A percentile compares a stretch with the other conserved stretches of the same genome.
These are phyloP conservation scores for Pelecanus crispus DNA, from an alignment of 2,113 vertebrate genomes.

Conservation along the genomic window DNA sequence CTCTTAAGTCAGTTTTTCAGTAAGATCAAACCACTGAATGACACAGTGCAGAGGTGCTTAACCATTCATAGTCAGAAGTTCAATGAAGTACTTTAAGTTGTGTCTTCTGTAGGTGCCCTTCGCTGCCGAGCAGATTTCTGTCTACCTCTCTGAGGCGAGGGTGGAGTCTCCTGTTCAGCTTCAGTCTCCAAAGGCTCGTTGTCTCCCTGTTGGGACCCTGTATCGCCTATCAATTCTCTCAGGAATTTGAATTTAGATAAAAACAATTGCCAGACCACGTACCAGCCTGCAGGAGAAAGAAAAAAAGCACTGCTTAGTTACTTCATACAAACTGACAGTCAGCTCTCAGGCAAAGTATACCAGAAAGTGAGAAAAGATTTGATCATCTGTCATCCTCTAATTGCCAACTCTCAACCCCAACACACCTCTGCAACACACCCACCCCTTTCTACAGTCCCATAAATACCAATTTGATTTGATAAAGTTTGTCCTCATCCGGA, in stretches of 20 bases:
- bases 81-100: conserved; percentile 42
- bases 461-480: background rate
- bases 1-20: conserved; percentile 5
- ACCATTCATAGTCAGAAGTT: background rate
- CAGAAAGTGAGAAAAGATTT: background rate
- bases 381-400: background rate
- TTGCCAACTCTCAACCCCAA: background rate
- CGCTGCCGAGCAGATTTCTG: conserved; percentile 83
- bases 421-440: background rate
- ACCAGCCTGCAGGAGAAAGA: conserved; percentile 85
- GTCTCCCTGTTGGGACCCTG: conserved; percentile 85
- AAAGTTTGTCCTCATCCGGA: background rate
- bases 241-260: conserved; percentile 98
- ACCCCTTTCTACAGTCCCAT: background rate
- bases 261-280: conserved; percentile 98
- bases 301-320: background rate
- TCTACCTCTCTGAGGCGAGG: conserved; percentile 68
- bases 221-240: conserved; percentile 91
- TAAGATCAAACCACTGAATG: background rate
- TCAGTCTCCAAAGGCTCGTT: conserved; percentile 81
- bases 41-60: conserved; percentile 4
- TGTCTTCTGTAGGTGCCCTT: conserved; percentile 70
- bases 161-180: conserved; percentile 69
- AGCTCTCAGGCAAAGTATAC: background rate
- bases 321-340: background rate